These are phyloP conservation scores for Drosophila kanapiae DNA, from an alignment of 1,140 invertebrate species.

Conservation along the genomic window DNA sequence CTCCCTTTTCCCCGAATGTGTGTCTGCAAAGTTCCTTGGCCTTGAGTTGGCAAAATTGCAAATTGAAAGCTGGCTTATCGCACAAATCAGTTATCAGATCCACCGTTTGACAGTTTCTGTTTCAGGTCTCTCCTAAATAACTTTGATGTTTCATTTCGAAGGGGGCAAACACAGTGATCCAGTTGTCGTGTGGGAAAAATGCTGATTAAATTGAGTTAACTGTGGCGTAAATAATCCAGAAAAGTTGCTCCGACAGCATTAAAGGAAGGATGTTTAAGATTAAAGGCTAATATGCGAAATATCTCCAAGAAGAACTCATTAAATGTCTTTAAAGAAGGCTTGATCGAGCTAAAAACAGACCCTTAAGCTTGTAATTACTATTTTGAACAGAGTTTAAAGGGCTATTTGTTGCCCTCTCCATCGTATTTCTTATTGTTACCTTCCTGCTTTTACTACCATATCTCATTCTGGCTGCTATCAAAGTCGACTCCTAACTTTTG, in stretches of 20 bases:
- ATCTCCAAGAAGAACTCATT: neutral
- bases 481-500: constrained; percentile 49
- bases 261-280: neutral
- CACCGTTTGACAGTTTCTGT: constrained; percentile 27
- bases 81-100: constrained; percentile 39
- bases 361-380: neutral
- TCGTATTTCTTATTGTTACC: neutral
- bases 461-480: constrained; percentile 22
- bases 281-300: neutral
- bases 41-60: constrained; percentile 10
- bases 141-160: neutral
- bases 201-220: constrained; percentile 5
- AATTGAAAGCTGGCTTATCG: constrained; percentile 43
- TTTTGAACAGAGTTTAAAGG: neutral
- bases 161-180: neutral
- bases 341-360: neutral
- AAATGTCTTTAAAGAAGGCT: neutral
- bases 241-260: neutral
- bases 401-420: neutral
- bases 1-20: neutral
- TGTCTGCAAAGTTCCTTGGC: constrained; percentile 17
- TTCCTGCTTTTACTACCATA: neutral
- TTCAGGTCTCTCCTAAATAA: neutral
- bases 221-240: neutral
- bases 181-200: constrained; percentile 16